Evolutionary conservation across 2,888 invertebrate species (phyloP), one percentile per base, ranked within the genome.

Genomic region (Catocala sponsa): DNA sequence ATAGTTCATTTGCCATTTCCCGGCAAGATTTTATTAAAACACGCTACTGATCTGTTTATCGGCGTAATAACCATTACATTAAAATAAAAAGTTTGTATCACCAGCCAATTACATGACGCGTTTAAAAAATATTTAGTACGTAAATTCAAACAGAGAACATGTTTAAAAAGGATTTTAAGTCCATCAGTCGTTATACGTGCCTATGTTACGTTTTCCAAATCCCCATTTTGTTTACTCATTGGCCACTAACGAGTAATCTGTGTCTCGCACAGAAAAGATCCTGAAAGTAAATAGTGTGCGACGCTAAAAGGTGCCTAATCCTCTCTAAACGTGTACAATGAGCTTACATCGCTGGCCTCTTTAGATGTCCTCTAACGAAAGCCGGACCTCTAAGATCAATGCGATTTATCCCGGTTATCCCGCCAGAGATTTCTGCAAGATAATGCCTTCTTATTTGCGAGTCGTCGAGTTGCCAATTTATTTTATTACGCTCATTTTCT

Each of bases 291-390:
- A 92, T 91, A 92, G 87, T 90, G 87, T 65, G 79, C 85, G 81
- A 87, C 87, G 89, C 83, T 91, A 92, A 91, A 93, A 93, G 92
- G 91, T 89, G 88, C 86, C 84, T 92, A 92, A 91, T 91, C 89
- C 87, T 68, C 76, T 80, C 72, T 86, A 85, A 91, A 87, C 87
- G 86, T 84, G 80, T 84, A 91, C 90, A 91, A 91, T 87, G 86
- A 88, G 92, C 92, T 92, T 91, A 91, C 79, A 80, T 78, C 78
- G 83, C 79, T 83, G 82, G 80, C 83, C 68, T 77, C 77, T 84
- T 87, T 81, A 87, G 89, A 88, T 87, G 90, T 87, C 85, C 85
- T 82, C 83, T 85, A 87, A 87, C 86, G 84, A 88, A 84, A 82
- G 78, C 84, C 84, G 85, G 85, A 87, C 87, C 82, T 83, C 76